Base-by-base conservation (phyloP, 1,140 invertebrate species). In the Lucilia sericata region DNA sequence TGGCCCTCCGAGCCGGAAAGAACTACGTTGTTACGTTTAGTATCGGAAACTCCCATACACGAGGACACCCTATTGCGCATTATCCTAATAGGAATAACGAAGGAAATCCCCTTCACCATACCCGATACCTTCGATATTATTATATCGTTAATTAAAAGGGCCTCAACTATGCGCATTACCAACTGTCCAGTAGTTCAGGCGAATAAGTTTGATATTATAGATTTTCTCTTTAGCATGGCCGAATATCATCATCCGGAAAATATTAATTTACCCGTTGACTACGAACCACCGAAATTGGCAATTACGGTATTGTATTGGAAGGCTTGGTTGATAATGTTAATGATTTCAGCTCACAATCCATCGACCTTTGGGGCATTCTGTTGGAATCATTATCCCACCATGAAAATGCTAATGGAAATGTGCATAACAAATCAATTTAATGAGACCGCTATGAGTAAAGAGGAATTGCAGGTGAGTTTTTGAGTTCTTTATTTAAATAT, bases 231-330 rank as follows among this genome's bases (percentile, higher is more conserved):
- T 87, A 96, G 97, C 88, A 93, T 98, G 84, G 96, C 96, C 87
- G 94, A 96, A 84, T 99, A 99, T 92, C 95, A 96, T 87, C 96
- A 98, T 91, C 98, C 97, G 0, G 97, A 98, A 87, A 98, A 98
- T 87, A 98, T 98, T 85, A 94, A 94, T 21, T 92, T 99, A 82
- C 98, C 98, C 0, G 88, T 93, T 4, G 96, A 94, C 91, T 96
- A 99, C 91, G 94, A 94, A 55, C 96, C 98, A 14, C 98, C 98
- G 0, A 95, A 95, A 86, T 92, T 99, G 88, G 98, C 97, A 0
- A 98, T 99, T 87, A 95, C 96, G 8, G 95, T 95, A 86, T 92
- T 97, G 19, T 99, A 99, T 91, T 99, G 98, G 98, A 98, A 98
- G 92, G 95, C 95, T 49, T 99, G 98, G 98, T 93, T 95, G 47